These are phyloP conservation scores for Brachionus paranguensis DNA, from an alignment of 1,140 invertebrate species.

Conservation along the genomic window DNA sequence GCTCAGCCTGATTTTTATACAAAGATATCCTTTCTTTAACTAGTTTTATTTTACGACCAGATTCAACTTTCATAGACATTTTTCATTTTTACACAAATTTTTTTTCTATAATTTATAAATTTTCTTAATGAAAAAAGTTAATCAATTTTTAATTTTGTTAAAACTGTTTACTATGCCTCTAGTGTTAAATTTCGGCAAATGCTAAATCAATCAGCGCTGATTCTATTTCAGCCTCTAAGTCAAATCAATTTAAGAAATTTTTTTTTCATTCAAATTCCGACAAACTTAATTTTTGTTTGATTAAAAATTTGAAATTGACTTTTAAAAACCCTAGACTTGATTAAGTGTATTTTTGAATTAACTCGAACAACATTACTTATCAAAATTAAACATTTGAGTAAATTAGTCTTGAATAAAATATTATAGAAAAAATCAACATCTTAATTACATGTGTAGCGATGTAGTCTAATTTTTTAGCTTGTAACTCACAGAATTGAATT, in stretches of 20 bases:
- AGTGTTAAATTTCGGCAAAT: neutral
- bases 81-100: neutral
- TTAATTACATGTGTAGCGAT: neutral
- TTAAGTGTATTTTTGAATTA: neutral
- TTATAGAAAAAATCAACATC: neutral
- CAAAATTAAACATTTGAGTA: neutral
- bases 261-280: neutral
- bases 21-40: neutral
- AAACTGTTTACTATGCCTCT: neutral
- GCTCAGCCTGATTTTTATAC: neutral
- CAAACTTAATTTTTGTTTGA: neutral
- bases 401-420: neutral
- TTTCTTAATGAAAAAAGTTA: neutral
- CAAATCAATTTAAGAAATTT: neutral
- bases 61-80: constrained; percentile 19
- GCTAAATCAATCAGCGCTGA: neutral
- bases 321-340: neutral
- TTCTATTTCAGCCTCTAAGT: neutral
- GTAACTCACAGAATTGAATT: neutral
- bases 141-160: neutral
- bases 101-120: neutral
- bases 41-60: neutral
- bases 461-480: neutral
- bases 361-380: neutral
- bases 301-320: neutral